These are phyloP conservation scores for Pachyseris speciosa DNA, from an alignment of 64 coral and sea anemone species.

Conservation along the genomic window DNA sequence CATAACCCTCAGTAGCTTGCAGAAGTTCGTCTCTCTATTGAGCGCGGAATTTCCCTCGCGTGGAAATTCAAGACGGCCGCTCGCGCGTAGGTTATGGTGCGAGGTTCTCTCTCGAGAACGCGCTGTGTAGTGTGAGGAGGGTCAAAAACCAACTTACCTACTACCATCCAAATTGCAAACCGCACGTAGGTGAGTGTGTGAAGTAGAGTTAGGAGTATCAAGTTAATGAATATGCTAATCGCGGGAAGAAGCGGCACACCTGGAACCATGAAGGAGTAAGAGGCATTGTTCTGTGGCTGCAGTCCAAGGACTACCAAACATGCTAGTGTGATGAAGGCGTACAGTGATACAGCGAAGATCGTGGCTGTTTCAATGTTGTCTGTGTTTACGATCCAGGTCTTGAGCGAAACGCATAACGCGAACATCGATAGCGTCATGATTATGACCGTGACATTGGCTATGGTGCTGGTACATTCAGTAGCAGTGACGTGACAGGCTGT, in stretches of 20 bases:
- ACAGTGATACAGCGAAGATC: background rate
- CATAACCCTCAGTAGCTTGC: too few species aligned
- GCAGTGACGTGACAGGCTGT: background rate
- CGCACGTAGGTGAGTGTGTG: conserved; percentile 19
- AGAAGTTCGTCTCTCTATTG: too few species aligned
- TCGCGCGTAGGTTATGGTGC: too few species aligned
- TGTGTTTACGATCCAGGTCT: background rate
- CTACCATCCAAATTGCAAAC: conserved; percentile 55
- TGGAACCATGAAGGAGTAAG: conserved; percentile 70
- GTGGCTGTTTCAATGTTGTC: conserved; percentile 15
- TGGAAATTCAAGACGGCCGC: too few species aligned
- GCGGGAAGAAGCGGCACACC: conserved; percentile 43
- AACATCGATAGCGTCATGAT: conserved; percentile 49
- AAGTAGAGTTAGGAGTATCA: conserved; percentile 57
- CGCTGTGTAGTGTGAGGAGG: background rate
- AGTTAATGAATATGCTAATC: conserved; percentile 68
- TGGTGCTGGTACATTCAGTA: conserved; percentile 22
- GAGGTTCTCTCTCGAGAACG: background rate
- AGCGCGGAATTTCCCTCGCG: too few species aligned
- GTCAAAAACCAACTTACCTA: conserved; percentile 30
- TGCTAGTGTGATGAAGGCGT: conserved; percentile 3
- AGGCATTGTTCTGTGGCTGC: conserved; percentile 25
- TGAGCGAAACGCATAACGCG: conserved; percentile 52
- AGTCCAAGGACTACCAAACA: conserved; percentile 34
- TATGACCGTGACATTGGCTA: conserved; percentile 46